Base-by-base conservation (phyloP, 2,113 vertebrate species). In the Gallinago media region DNA sequence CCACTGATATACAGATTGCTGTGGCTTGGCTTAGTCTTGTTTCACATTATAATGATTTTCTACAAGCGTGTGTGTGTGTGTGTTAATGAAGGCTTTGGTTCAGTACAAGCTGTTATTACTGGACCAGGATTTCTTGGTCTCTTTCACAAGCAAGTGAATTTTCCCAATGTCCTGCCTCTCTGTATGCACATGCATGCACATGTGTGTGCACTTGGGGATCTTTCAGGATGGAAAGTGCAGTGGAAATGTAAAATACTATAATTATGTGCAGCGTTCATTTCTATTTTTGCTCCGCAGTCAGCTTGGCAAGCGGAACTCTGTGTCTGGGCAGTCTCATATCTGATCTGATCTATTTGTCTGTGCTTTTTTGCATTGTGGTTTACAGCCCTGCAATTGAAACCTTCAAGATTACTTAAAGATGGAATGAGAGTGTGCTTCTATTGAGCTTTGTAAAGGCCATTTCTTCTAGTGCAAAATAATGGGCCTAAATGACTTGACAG, bases 191-290 rank as follows among this genome's bases (percentile, higher is more conserved):
- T 61, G 63, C 47, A 9, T 89, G 73, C 89, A 96, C 91, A 31
- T 89, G 86, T 72, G 61, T 85, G 84, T 94, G 92, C 70, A 59
- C 80, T 81, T 72, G 71, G 80, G 80, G 58, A 85, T 95, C 9
- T 14, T 92, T 89, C 83, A 70, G 86, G 80, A 92, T 87, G 92
- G 91, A 95, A 94, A 94, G 80, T 76, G 91, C 68, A 66, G 77
- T 95, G 92, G 88, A 96, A 94, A 96, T 87, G 91, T 96, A 95
- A 95, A 96, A 94, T 89, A 94, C 95, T 96, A 22, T 94, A 96
- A 95, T 96, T 94, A 96, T 4, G 68, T 94, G 92, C 89, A 76
- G 86, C 2, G 9, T 78, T 91, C 91, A 58, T 92, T 96, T 95
- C 94, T 96, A 91, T 91, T 96, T 97, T 94, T 92, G 86, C 73